A percentile compares a stretch with the other conserved stretches of the same genome.
Evolutionary conservation across 2,797 vertebrate species (phyloP).

Genomic region (Labeo calbasu): DNA sequence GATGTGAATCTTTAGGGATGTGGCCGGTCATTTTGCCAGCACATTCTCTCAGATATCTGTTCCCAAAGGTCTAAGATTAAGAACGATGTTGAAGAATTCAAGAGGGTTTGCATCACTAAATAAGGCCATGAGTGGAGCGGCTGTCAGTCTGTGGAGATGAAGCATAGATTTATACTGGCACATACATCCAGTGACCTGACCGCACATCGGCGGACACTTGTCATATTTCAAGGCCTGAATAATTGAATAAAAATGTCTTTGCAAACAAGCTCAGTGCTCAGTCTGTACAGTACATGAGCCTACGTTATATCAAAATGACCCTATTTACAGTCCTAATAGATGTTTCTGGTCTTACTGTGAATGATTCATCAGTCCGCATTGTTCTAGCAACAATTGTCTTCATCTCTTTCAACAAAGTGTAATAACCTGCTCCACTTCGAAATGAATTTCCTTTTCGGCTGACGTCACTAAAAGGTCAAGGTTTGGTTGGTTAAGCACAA

Average conservation of each 20-base stretch:
- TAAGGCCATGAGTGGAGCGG: conserved; percentile 44
- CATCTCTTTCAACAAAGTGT: neutral
- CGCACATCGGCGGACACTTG: conserved; percentile 21
- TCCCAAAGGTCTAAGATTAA: conserved; percentile 24
- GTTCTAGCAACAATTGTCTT: neutral
- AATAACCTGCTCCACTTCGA: neutral
- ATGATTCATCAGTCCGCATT: neutral
- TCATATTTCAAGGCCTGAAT: conserved; percentile 15
- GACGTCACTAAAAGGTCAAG: neutral
- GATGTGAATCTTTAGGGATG: conserved; percentile 17
- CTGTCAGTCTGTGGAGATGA: conserved; percentile 23
- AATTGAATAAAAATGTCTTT: conserved; percentile 9
- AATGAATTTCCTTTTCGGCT: neutral
- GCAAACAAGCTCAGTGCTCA: neutral
- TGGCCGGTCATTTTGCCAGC: neutral
- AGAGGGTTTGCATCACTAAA: conserved; percentile 44
- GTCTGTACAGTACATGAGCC: neutral
- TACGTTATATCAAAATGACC: neutral
- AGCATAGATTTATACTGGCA: conserved; percentile 50
- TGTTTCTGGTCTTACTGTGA: neutral
- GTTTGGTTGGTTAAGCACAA: neutral
- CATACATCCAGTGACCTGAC: conserved; percentile 19
- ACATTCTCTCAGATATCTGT: conserved; percentile 16
- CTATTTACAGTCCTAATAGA: neutral
- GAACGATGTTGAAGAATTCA: conserved; percentile 6